phyloP scores from a whole-genome alignment of 2,888 invertebrate species.

The Tethea ocularis region DNA sequence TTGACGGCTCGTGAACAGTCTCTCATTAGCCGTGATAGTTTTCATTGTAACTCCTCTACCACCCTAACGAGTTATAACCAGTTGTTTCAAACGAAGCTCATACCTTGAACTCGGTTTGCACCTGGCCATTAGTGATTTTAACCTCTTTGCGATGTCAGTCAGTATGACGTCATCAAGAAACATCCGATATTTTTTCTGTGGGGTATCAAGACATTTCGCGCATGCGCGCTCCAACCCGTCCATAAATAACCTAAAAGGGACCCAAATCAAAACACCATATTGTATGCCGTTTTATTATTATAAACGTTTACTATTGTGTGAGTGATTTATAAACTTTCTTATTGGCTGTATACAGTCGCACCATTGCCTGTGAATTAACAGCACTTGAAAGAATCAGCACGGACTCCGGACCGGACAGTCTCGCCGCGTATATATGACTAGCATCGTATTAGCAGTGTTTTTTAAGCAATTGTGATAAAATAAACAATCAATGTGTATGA shows the following conservation, averaged over 20 bases:
- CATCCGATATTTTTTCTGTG: not conserved
- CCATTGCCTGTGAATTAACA: conserved; percentile 45
- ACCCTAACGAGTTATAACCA: too few species aligned
- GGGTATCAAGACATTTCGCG: conserved; percentile 21
- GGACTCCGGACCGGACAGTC: not conserved
- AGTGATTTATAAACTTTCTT: conserved; percentile 21
- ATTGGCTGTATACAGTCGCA: conserved; percentile 47
- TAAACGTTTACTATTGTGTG: conserved; percentile 16
- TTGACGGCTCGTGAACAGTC: too few species aligned
- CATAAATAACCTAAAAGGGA: conserved; percentile 46
- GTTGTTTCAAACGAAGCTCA: too few species aligned
- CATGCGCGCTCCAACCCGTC: conserved; percentile 43
- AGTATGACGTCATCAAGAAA: not conserved
- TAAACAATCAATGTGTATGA: not conserved
- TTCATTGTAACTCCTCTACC: too few species aligned
- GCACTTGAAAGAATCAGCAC: conserved; percentile 14
- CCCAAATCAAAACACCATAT: conserved; percentile 26
- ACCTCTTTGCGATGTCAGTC: not conserved
- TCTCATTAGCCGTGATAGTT: too few species aligned
- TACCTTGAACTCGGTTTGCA: too few species aligned
- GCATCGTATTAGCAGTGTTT: conserved; percentile 14
- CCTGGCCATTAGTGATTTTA: not conserved
- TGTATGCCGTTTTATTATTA: conserved; percentile 16
- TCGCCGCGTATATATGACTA: conserved; percentile 12
- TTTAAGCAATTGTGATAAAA: not conserved